These are phyloP conservation scores for Augiades crinisus DNA, from an alignment of 2,888 invertebrate species.

Conservation along the genomic window DNA sequence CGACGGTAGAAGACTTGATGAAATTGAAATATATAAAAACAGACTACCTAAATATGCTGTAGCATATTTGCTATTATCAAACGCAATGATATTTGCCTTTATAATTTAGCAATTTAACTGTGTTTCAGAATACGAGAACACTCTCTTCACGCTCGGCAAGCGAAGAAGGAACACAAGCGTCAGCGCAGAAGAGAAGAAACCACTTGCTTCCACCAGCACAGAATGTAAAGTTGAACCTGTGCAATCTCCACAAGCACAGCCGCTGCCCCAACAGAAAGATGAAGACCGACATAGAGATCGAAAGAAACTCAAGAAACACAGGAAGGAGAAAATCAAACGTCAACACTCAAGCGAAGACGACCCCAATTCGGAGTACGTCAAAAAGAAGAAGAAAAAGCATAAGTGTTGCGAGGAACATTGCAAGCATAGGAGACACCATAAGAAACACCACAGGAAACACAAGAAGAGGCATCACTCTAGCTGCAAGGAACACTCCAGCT, in stretches of 20 bases:
- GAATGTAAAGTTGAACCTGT: conserved; percentile 45
- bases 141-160: conserved; percentile 88
- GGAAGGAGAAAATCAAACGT: conserved; percentile 83
- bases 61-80: too few species aligned
- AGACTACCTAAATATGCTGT: too few species aligned
- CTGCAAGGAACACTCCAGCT: conserved; percentile 72
- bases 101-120: too few species aligned
- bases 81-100: not conserved
- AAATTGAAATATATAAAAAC: too few species aligned
- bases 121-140: conserved; percentile 92
- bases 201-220: conserved; percentile 38
- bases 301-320: conserved; percentile 85
- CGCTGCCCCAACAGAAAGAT: conserved; percentile 48
- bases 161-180: conserved; percentile 85
- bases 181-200: conserved; percentile 79
- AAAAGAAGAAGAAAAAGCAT: conserved; percentile 86
- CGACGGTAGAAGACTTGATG: too few species aligned
- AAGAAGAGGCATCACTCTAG: conserved; percentile 86
- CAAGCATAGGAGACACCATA: conserved; percentile 87
- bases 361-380: conserved; percentile 71
- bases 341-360: conserved; percentile 67
- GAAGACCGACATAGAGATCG: conserved; percentile 81
- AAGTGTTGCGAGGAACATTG: conserved; percentile 86
- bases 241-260: conserved; percentile 27
- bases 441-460: conserved; percentile 90